phyloP scores from a whole-genome alignment of 2,113 vertebrate species.

The Paraplagusia blochii region DNA sequence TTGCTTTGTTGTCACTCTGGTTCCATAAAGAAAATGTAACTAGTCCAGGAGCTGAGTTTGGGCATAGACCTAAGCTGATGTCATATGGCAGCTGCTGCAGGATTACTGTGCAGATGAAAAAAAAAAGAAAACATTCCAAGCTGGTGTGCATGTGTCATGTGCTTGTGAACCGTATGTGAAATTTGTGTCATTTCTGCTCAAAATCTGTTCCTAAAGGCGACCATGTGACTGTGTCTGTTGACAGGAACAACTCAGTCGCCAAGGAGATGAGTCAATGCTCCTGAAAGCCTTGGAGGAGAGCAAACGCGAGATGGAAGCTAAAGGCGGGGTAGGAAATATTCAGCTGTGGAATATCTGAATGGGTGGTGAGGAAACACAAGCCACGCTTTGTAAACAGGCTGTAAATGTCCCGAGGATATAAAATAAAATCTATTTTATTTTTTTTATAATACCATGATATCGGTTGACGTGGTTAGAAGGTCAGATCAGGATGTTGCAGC shows the following conservation, averaged over 20 bases:
- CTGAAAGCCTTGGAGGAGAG: conserved; percentile 79
- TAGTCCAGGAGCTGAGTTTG: too few species aligned
- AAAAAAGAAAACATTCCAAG: neutral
- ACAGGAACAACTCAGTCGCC: conserved; percentile 86
- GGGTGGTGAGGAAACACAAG: conserved; percentile 24
- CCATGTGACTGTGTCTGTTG: conserved; percentile 52
- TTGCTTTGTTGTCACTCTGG: too few species aligned
- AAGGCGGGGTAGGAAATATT: conserved; percentile 76
- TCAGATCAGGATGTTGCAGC: neutral
- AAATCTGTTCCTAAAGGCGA: conserved; percentile 29
- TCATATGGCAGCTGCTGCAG: too few species aligned
- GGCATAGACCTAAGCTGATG: too few species aligned
- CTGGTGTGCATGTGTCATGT: conserved; percentile 5
- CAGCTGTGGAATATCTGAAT: conserved; percentile 43
- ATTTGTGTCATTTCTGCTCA: conserved; percentile 43
- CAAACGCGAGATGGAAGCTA: conserved; percentile 71
- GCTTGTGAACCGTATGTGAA: conserved; percentile 44
- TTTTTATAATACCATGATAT: neutral
- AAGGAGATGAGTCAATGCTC: conserved; percentile 82
- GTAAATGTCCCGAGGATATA: neutral
- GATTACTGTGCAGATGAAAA: conserved; percentile 2
- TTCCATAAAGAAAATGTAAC: too few species aligned
- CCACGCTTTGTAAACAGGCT: neutral
- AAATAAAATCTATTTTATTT: neutral
- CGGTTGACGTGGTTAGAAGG: neutral